Conservation (phyloP, 1,140 invertebrate genomes). For the Drosophila guanche region DNA sequence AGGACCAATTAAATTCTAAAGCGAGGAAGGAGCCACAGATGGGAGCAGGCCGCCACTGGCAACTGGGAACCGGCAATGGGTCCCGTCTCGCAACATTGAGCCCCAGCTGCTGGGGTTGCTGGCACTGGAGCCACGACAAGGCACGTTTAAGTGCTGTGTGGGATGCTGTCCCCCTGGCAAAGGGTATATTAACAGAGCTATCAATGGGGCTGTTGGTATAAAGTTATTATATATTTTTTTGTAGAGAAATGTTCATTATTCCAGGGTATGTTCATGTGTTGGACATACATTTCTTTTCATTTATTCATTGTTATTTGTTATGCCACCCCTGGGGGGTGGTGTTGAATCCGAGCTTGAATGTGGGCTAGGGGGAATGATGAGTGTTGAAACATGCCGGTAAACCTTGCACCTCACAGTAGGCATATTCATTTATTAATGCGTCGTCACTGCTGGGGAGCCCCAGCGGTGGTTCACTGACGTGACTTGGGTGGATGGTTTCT, state of each 20-base stretch:
- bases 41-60: constrained; percentile 28
- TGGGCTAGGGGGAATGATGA: constrained; percentile 1
- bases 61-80: constrained; percentile 15
- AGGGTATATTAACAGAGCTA: constrained; percentile 27
- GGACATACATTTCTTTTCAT: background rate
- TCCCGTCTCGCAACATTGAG: constrained; percentile 33
- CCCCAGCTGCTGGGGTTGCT: constrained; percentile 28
- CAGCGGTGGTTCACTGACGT: constrained; percentile 30
- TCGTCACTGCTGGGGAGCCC: constrained; percentile 37
- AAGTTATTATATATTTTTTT: no score
- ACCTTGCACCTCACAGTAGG: constrained; percentile 55
- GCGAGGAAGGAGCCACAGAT: constrained; percentile 43
- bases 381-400: constrained; percentile 44
- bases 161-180: constrained; percentile 24
- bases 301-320: constrained; percentile 17
- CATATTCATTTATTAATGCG: constrained; percentile 79
- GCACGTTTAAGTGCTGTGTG: constrained; percentile 42
- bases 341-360: constrained; percentile 5
- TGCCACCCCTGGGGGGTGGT: constrained; percentile 29
- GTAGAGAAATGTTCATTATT: no score
- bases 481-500: constrained; percentile 46
- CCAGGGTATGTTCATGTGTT: constrained; percentile 8
- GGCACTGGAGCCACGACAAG: constrained; percentile 20
- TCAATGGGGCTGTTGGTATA: constrained; percentile 12
- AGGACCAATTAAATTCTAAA: constrained; percentile 81